Percentiles rank a stretch among this genome's conserved stretches.
Evolutionary conservation across 2,797 vertebrate species (phyloP).

Genomic region (Typhlichthys eigenmanni): DNA sequence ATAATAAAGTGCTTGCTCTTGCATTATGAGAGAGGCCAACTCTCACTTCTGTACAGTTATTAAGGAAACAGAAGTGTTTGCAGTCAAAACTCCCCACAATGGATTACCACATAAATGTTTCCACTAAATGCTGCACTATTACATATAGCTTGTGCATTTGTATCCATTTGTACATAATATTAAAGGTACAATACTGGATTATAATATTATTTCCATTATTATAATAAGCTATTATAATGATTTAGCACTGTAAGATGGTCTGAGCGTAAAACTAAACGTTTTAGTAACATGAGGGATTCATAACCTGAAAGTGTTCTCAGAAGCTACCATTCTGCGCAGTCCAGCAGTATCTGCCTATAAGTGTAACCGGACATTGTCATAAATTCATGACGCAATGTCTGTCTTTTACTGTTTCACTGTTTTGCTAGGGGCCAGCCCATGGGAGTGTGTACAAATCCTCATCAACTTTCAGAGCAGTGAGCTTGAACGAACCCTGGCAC

Average conservation of each 20-base stretch:
- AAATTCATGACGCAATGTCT: not conserved
- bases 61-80: conserved; percentile 54
- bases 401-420: not conserved
- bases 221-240: no score
- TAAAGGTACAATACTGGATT: no score
- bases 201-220: no score
- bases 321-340: no score
- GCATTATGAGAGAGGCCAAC: conserved; percentile 31
- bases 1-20: conserved; percentile 24
- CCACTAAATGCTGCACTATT: conserved; percentile 8
- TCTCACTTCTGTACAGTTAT: not conserved
- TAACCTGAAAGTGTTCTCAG: no score
- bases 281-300: no score
- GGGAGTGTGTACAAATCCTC: conserved; percentile 35
- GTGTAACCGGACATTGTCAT: no score
- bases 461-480: conserved; percentile 14
- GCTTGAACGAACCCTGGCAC: not conserved
- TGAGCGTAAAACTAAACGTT: no score
- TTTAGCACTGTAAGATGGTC: no score
- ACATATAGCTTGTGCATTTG: no score
- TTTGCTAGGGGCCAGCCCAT: conserved; percentile 36
- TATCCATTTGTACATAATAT: no score
- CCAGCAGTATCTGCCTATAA: no score
- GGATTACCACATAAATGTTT: conserved; percentile 24
- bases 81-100: conserved; percentile 23